A percentile compares a stretch with the other conserved stretches of the same genome.
Evolutionary conservation across 1,140 invertebrate genomes (phyloP).

Genomic region (Elymnias hypermnestra): DNA sequence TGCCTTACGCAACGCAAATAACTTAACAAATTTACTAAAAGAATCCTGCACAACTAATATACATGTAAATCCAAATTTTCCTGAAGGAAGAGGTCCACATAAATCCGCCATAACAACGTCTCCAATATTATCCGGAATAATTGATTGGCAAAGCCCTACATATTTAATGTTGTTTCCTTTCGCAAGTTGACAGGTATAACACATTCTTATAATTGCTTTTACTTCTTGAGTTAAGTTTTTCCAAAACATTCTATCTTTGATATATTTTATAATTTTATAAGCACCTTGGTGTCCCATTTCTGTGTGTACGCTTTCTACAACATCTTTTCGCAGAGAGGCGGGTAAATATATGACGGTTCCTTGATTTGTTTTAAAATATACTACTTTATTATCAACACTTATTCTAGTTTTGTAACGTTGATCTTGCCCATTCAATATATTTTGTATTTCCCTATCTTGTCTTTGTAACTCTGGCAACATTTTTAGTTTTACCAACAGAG

Average conservation of each 20-base stretch:
- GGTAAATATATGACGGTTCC: constrained; percentile 15
- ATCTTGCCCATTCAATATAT: not conserved
- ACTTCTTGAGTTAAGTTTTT: constrained; percentile 20
- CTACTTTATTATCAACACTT: not conserved
- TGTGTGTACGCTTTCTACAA: constrained; percentile 25
- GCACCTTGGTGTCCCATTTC: constrained; percentile 42
- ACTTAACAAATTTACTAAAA: constrained; percentile 41
- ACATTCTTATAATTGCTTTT: constrained; percentile 24
- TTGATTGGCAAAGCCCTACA: constrained; percentile 19
- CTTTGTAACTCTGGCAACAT: not conserved
- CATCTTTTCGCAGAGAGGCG: constrained; percentile 1
- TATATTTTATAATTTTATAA: constrained; percentile 34
- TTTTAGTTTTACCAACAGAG: constrained; percentile 5
- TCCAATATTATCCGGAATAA: constrained; percentile 18
- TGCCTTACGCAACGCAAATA: constrained; percentile 37
- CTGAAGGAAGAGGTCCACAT: constrained; percentile 35
- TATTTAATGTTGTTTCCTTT: constrained; percentile 15
- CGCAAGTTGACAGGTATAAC: constrained; percentile 23
- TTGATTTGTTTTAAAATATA: constrained; percentile 1
- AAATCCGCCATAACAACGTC: constrained; percentile 41
- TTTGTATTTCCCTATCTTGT: constrained; percentile 1
- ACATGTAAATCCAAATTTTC: constrained; percentile 22
- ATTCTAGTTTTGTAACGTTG: not conserved
- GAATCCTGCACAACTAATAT: constrained; percentile 40
- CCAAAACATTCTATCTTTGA: constrained; percentile 36